Evolutionary conservation across 2,888 invertebrate genomes (phyloP).

Genomic region (Agrotis ipsilon): DNA sequence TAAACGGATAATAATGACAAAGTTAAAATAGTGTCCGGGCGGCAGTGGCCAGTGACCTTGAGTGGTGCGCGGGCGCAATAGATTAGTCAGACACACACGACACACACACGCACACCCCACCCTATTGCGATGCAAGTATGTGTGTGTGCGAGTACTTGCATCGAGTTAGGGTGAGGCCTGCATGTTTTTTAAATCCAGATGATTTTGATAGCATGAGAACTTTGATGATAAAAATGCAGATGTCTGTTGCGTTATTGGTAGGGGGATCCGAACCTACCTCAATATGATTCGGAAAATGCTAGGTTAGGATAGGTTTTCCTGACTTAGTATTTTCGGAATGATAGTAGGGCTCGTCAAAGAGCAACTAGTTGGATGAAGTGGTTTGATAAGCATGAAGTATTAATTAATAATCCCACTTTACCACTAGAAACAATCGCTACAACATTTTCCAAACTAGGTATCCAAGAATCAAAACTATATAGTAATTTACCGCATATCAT

Average conservation of each 20-base stretch:
- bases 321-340: too few species aligned
- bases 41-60: conserved; percentile 88
- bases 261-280: conserved; percentile 48
- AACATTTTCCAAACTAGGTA: conserved; percentile 49
- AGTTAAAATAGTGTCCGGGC: conserved; percentile 82
- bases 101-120: conserved; percentile 63
- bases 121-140: conserved; percentile 58
- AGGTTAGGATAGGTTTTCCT: background rate
- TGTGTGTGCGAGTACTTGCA: conserved; percentile 59
- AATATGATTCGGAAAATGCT: conserved; percentile 17
- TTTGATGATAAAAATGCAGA: conserved; percentile 45
- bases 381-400: conserved; percentile 21
- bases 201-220: conserved; percentile 56
- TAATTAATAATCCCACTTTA: conserved; percentile 29
- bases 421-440: conserved; percentile 24
- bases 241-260: conserved; percentile 8
- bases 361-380: background rate
- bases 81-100: conserved; percentile 77
- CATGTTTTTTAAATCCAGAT: conserved; percentile 57
- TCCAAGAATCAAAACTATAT: conserved; percentile 56
- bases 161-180: conserved; percentile 66
- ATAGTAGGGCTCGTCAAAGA: background rate
- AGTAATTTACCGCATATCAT: conserved; percentile 66
- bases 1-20: conserved; percentile 74
- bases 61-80: conserved; percentile 82